phyloP scores from a whole-genome alignment of 2,797 vertebrate genomes.

The Meriones psammophilus region DNA sequence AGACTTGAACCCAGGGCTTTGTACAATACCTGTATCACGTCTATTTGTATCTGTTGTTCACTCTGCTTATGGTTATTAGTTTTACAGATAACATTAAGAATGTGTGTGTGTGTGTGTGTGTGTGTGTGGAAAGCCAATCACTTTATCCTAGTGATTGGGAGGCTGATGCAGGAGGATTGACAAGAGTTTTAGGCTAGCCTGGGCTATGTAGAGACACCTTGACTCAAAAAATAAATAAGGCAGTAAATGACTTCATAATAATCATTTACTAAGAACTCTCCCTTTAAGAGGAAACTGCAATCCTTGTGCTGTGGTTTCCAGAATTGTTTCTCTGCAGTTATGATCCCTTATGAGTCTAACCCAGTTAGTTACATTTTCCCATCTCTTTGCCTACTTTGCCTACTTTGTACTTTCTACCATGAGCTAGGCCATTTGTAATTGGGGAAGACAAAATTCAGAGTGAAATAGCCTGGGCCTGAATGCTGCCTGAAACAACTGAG shows the following conservation, averaged over 20 bases:
- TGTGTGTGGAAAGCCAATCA: not conserved
- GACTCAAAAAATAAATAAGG: not conserved
- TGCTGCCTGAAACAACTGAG: not conserved
- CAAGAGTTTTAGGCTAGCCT: not conserved
- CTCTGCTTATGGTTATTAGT: constrained; percentile 10
- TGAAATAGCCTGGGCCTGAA: not conserved
- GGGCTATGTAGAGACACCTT: not conserved
- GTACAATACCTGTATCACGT: not conserved
- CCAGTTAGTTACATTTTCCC: not conserved
- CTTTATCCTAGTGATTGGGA: not conserved
- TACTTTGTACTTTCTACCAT: not conserved
- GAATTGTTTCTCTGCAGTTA: not conserved
- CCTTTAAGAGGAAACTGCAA: not conserved
- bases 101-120: too few relatives aligned
- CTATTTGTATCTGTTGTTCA: not conserved
- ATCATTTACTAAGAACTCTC: not conserved
- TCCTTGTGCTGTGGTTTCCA: not conserved
- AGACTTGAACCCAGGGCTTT: not conserved
- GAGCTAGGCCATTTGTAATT: not conserved
- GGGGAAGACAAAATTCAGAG: not conserved
- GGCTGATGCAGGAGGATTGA: not conserved
- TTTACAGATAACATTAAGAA: constrained; percentile 17
- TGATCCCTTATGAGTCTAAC: not conserved
- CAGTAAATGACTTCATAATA: not conserved
- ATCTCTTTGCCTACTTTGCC: not conserved